A percentile compares a stretch with the other conserved stretches of the same genome.
Conservation (phyloP, 2,888 invertebrate species). For the Suillia variegata region DNA sequence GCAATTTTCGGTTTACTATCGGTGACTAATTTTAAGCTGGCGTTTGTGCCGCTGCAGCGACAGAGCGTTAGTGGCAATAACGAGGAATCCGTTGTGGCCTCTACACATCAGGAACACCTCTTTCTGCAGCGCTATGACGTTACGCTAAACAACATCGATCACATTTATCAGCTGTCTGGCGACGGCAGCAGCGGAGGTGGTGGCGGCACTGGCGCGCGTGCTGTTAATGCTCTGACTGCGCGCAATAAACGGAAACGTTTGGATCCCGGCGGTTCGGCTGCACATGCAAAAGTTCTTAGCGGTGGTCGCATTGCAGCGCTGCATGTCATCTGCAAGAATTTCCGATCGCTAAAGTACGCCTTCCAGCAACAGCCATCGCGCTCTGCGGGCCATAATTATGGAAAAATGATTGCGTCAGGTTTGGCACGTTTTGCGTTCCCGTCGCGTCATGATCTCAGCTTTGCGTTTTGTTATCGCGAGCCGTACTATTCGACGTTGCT, state of each 20-base stretch:
- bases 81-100: conserved; percentile 29
- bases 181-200: too few species aligned
- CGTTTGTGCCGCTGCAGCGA: conserved; percentile 72
- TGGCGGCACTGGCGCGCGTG: conserved; percentile 34
- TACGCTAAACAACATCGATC: conserved; percentile 60
- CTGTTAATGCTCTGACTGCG: conserved; percentile 46
- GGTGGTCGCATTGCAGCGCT: conserved; percentile 58
- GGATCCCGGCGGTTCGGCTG: too few species aligned
- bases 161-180: conserved; percentile 56
- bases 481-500: conserved; percentile 55
- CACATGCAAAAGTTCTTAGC: conserved; percentile 55
- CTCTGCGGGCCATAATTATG: conserved; percentile 73
- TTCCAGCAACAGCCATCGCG: conserved; percentile 73
- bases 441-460: conserved; percentile 81
- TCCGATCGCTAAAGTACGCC: conserved; percentile 84
- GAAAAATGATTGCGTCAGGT: conserved; percentile 79
- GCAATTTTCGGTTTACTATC: conserved; percentile 83
- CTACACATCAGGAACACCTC: conserved; percentile 57
- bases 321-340: conserved; percentile 68
- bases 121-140: conserved; percentile 58
- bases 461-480: conserved; percentile 75
- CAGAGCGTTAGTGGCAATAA: conserved; percentile 15
- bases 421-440: conserved; percentile 88
- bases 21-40: conserved; percentile 91
- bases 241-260: conserved; percentile 51